A percentile compares a stretch with the other conserved stretches of the same genome.
Conservation (phyloP, 1,140 invertebrate genomes). For the Diploscapter pachys region DNA sequence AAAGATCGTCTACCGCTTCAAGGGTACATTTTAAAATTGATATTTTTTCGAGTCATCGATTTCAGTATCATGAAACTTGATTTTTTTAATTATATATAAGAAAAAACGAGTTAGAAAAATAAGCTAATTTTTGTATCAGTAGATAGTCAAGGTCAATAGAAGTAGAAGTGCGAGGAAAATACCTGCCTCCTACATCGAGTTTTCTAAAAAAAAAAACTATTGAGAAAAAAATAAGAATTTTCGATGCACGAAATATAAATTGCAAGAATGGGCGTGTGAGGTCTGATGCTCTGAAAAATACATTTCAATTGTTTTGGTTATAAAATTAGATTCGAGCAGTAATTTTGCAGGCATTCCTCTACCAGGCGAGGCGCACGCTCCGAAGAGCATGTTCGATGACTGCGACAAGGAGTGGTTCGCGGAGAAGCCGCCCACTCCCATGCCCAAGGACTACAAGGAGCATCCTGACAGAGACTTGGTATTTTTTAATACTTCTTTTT, state of each 20-base stretch:
- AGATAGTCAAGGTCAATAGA: too few relatives aligned
- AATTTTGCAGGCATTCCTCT: slow-evolving; percentile 50
- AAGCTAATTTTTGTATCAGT: too few relatives aligned
- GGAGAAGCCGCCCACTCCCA: slow-evolving; percentile 45
- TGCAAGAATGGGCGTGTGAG: background rate
- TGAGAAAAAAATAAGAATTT: slow-evolving; percentile 5
- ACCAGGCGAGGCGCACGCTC: slow-evolving; percentile 47
- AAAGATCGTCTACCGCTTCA: slow-evolving; percentile 52
- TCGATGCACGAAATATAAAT: background rate
- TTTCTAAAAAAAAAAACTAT: slow-evolving; percentile 12
- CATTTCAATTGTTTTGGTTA: background rate
- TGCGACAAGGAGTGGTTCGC: slow-evolving; percentile 51
- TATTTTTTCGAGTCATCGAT: too few relatives aligned
- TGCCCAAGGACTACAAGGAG: slow-evolving; percentile 57
- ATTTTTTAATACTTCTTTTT: slow-evolving; percentile 26
- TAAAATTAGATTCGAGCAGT: background rate
- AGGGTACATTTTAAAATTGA: slow-evolving; percentile 30
- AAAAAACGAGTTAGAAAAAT: too few relatives aligned
- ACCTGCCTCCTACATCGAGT: background rate
- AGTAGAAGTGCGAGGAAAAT: too few relatives aligned
- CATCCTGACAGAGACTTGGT: slow-evolving; percentile 56
- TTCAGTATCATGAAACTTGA: too few relatives aligned
- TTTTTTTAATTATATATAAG: too few relatives aligned
- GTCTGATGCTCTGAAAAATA: background rate
- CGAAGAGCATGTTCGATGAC: slow-evolving; percentile 55